These are phyloP conservation scores for Brachypterus glaber DNA, from an alignment of 2,888 invertebrate species.

Conservation along the genomic window DNA sequence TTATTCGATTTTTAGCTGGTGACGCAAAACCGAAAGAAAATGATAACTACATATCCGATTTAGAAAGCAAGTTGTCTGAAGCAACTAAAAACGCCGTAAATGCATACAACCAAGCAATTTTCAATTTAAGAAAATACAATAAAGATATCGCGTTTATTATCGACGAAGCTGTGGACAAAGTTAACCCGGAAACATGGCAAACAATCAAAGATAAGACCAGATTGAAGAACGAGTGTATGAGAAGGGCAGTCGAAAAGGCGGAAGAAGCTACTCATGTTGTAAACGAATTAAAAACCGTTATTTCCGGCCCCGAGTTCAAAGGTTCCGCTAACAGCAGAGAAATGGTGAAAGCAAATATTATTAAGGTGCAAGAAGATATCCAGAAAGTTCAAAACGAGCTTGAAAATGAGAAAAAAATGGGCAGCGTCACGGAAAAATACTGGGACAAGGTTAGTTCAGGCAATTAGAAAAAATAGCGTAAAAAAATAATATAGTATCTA, in stretches of 20 bases:
- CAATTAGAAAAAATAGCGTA: background rate
- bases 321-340: slow-evolving; percentile 40
- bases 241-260: slow-evolving; percentile 51
- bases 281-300: slow-evolving; percentile 37
- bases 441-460: slow-evolving; percentile 59
- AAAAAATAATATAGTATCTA: too few relatives aligned
- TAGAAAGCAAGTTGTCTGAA: slow-evolving; percentile 48
- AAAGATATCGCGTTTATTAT: slow-evolving; percentile 48
- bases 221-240: slow-evolving; percentile 47
- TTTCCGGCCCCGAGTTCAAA: slow-evolving; percentile 38
- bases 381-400: slow-evolving; percentile 49
- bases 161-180: slow-evolving; percentile 52
- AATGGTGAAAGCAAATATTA: slow-evolving; percentile 48
- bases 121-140: slow-evolving; percentile 49
- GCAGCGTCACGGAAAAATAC: slow-evolving; percentile 65
- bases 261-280: slow-evolving; percentile 36
- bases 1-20: slow-evolving; percentile 19
- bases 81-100: slow-evolving; percentile 55
- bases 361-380: slow-evolving; percentile 48
- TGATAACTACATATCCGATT: slow-evolving; percentile 42
- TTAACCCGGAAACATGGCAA: slow-evolving; percentile 49
- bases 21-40: slow-evolving; percentile 34
- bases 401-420: slow-evolving; percentile 46
- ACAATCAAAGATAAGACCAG: slow-evolving; percentile 49
- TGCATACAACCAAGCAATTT: slow-evolving; percentile 55